phyloP scores from a whole-genome alignment of 2,888 invertebrate genomes.

The Dorcus parallelipipedus region DNA sequence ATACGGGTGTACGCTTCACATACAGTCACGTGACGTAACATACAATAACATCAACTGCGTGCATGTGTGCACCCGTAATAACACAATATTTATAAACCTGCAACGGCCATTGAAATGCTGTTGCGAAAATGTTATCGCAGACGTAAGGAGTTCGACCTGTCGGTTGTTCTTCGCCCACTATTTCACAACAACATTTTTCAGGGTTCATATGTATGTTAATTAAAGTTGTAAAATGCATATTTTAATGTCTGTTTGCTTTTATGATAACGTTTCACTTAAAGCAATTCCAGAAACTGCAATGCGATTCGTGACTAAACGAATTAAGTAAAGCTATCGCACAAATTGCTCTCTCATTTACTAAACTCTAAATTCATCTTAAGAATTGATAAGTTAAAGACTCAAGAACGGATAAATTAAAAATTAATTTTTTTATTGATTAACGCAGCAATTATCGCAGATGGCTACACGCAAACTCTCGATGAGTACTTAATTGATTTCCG shows the following conservation, averaged over 20 bases:
- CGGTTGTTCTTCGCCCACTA: not conserved
- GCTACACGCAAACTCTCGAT: too few species aligned
- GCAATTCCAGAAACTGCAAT: too few species aligned
- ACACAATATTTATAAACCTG: slow-evolving; percentile 22
- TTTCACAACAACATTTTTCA: not conserved
- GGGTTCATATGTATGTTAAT: not conserved
- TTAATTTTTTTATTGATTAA: too few species aligned
- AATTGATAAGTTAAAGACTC: too few species aligned
- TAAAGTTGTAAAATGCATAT: not conserved
- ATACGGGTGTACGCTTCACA: slow-evolving; percentile 22
- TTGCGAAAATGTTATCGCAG: not conserved
- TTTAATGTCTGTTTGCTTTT: not conserved
- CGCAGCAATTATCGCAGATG: too few species aligned
- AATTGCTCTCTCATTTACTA: too few species aligned
- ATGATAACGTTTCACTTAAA: not conserved
- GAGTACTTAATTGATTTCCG: too few species aligned
- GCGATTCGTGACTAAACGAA: too few species aligned
- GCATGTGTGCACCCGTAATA: slow-evolving; percentile 13
- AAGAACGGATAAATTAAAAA: too few species aligned
- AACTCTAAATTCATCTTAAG: too few species aligned
- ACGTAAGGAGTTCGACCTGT: not conserved
- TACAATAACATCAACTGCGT: slow-evolving; percentile 16
- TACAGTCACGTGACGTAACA: slow-evolving; percentile 23
- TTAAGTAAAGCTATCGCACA: too few species aligned
- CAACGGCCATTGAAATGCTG: slow-evolving; percentile 11